Evolutionary conservation across 2,113 vertebrate species (phyloP), one percentile per base, ranked within the genome.

Genomic region (Melanerpes aurifrons): DNA sequence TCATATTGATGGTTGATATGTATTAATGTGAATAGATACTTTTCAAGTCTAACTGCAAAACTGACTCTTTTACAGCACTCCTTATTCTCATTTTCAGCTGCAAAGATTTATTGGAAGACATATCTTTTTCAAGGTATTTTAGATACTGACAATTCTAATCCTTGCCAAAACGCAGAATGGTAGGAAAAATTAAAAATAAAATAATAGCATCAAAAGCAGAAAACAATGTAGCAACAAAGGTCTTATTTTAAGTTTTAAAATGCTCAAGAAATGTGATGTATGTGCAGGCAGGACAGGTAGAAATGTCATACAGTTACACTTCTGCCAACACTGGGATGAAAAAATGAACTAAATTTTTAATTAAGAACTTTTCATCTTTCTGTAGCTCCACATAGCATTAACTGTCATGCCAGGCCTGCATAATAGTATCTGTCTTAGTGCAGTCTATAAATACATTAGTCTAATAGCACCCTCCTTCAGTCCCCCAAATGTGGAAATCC

Each of bases 81-180:
- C 45, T 43, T 90, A 66, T 76, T 90, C 47, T 47, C 82, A 29
- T 58, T 87, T 93, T 93, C 68, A 66, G 2, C 50, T 73, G 35
- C 35, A 91, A 76, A 87, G 74, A 61, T 85, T 91, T 87, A 59
- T 67, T 85, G 24, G 58, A 90, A 92, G 43, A 79, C 7, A n/a
- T 70, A 56, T 80, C 15, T 74, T 91, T 86, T 82, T 74, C 53
- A 74, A 81, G 19, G 37, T 89, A 76, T 91, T 95, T 93, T 78
- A 92, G 81, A 87, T 89, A 79, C 47, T 89, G 45, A 15, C 58
- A 85, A 50, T 89, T 86, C 35, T 92, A 87, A 87, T 82, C 64
- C 40, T 50, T 82, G n/a, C 31, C 37, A 71, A 79, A 87, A 92
- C 87, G 58, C 28, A 82, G 70, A 92, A 80, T 62, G 22, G 14